Percentiles rank a stretch among this genome's conserved stretches.
Evolutionary conservation across 2,888 invertebrate species (phyloP).

Genomic region (Cybosia mesomella): DNA sequence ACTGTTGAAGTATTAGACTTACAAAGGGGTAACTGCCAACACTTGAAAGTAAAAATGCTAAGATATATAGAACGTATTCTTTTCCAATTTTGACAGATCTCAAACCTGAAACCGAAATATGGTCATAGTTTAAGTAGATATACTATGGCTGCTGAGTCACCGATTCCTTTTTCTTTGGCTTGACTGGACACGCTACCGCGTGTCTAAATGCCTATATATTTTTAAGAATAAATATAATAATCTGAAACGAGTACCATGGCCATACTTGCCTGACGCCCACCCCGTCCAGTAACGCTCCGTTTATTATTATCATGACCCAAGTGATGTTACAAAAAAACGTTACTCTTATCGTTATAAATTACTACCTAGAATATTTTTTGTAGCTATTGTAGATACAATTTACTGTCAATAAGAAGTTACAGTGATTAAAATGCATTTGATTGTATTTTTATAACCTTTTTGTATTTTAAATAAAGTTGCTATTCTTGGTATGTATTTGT

Average conservation of each 20-base stretch:
- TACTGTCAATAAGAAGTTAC: slow-evolving; percentile 77
- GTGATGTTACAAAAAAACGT: slow-evolving; percentile 65
- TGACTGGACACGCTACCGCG: too few species aligned
- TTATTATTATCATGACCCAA: slow-evolving; percentile 55
- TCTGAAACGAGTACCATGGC: background rate
- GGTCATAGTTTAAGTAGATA: background rate
- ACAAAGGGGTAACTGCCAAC: too few species aligned
- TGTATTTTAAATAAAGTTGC: slow-evolving; percentile 87
- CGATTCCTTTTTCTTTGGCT: too few species aligned
- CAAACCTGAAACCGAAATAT: background rate
- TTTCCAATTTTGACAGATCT: background rate
- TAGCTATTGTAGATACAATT: slow-evolving; percentile 67
- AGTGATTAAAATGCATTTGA: slow-evolving; percentile 85
- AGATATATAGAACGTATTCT: too few species aligned
- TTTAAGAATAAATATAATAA: background rate
- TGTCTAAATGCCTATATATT: too few species aligned
- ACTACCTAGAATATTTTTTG: slow-evolving; percentile 76
- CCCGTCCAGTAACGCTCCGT: slow-evolving; percentile 19
- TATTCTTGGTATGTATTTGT: slow-evolving; percentile 80
- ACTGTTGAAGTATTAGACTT: too few species aligned
- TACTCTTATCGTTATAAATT: slow-evolving; percentile 60
- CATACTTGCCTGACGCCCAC: background rate
- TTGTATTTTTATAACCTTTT: slow-evolving; percentile 87
- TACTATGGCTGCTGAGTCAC: too few species aligned
- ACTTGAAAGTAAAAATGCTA: too few species aligned